Evolutionary conservation across 2,888 invertebrate species (phyloP), one percentile per base, ranked within the genome.

Genomic region (Pterostichus niger): DNA sequence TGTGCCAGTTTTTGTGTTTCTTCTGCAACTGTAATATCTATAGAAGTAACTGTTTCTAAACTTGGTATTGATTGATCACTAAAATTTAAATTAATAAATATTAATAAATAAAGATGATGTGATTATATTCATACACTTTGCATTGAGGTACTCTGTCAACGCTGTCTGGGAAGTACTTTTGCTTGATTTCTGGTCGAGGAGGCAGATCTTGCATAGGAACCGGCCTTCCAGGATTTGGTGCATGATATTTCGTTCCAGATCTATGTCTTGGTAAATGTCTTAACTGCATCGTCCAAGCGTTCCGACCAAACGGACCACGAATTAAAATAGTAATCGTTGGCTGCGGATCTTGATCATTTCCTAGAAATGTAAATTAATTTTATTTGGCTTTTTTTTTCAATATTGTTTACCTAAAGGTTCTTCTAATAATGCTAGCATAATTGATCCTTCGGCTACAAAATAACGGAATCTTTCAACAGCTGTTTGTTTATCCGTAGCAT

Each of bases 31-130:
- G 88, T 86, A 15, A 91, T 90, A 83, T 93, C 91, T 79, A 92
- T 92, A 40, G 91, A 90, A 86, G 95, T 91, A 17, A 97, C 94
- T 1, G 95, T 93, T 71, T 98, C 98, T 84, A 98, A 90, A 0
- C 94, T 93, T 0, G 98, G 98, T 89, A 98, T 98, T 6, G 98
- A 97, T 82, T 95, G 94, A 88, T 98, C 98, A 9, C 97, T 97
- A 89, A 31, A 86, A 85, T 71, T 52, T 75, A 7, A 46, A 33
- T 54, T 49, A 24, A 15, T 24, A 24, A 31, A 76, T 33, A n/a
- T 17, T 13, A 31, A 64, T 68, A 40, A 78, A n/a, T 33, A 35
- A 0, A 17, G 4, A 17, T 56, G 9, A n/a, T 11, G 5, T 7
- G 7, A 61, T 59, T 78, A 24, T 10, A 17, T 17, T 40, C 61